Percentiles rank a stretch among this genome's conserved stretches.
These are phyloP conservation scores for Pogonocichla stellata DNA, from an alignment of 2,113 vertebrate genomes.

Conservation along the genomic window DNA sequence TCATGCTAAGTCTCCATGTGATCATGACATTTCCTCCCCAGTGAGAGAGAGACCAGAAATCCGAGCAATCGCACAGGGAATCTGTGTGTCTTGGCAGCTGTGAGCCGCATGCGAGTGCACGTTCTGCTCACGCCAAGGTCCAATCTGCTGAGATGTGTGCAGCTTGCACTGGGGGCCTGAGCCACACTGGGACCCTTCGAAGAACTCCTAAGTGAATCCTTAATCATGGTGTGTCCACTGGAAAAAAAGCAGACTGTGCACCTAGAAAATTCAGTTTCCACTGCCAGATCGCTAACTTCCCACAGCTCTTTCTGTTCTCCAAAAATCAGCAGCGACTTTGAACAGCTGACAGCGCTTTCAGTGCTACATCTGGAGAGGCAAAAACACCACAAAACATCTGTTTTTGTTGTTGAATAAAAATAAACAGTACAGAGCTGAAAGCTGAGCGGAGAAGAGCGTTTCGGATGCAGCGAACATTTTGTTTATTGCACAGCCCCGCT, in stretches of 20 bases:
- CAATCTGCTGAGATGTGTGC: background rate
- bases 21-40: conserved; percentile 52
- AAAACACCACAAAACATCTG: conserved; percentile 55
- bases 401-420: conserved; percentile 64
- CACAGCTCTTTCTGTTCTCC: conserved; percentile 1
- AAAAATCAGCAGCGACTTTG: conserved; percentile 42
- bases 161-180: background rate
- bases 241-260: background rate
- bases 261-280: background rate
- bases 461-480: background rate
- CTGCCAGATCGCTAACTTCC: conserved; percentile 16
- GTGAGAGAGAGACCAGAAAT: conserved; percentile 40
- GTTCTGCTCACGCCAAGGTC: background rate
- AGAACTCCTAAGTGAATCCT: background rate
- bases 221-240: background rate
- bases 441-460: conserved; percentile 1
- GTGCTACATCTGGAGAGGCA: conserved; percentile 51
- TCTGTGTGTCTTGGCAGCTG: conserved; percentile 57
- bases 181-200: background rate
- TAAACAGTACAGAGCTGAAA: conserved; percentile 53
- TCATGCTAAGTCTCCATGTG: conserved; percentile 34
- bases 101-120: background rate
- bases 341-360: conserved; percentile 34
- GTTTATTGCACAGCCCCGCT: conserved; percentile 14
- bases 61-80: background rate